Base-by-base conservation (phyloP, 2,113 vertebrate species). In the Rhizomys pruinosus region DNA sequence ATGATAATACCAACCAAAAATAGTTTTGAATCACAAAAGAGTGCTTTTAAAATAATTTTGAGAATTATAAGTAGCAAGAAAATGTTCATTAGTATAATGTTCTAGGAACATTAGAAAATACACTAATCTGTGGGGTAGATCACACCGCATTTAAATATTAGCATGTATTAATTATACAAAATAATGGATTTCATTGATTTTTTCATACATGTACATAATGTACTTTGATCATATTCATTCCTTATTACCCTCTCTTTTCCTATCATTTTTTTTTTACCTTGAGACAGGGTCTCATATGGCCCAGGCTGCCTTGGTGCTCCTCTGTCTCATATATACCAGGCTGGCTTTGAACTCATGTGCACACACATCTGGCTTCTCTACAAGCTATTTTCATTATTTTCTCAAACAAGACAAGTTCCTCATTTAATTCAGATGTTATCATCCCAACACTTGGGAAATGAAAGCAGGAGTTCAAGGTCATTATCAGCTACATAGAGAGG, bases 41-140 rank as follows among this genome's bases (percentile, higher is more conserved):
- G 61, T 87, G 34, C 4, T 82, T 89, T 63, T 42, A 34, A 44
- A 81, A 93, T 85, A 27, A 76, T 61, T 90, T 84, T 61, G 4
- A 59, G 37, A 89, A 63, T 6, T 73, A 29, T 23, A 73, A 57
- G 29, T 20, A 74, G 2, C 22, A 94, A 82, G 4, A 77, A 91
- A 59, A 84, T 69, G 3, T 27, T 81, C 23, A 57, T 63, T 84
- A 63, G 7, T 7, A 16, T 47, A 89, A 81, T 19, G 3, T 32
- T 88, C 68, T 91, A 87, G 32, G 78, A 74, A 87, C 16, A 71
- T 86, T 22, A 89, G 63, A 71, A 92, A 72, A 57, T 76, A 79
- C 4, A 47, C 34, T 87, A 82, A 66, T 3, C 5, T 78, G 7
- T 69, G 69, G 61, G 76, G 11, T 34, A 34, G 87, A 80, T 73